phyloP scores from a whole-genome alignment of 2,113 vertebrate genomes.

The Tor tambroides region DNA sequence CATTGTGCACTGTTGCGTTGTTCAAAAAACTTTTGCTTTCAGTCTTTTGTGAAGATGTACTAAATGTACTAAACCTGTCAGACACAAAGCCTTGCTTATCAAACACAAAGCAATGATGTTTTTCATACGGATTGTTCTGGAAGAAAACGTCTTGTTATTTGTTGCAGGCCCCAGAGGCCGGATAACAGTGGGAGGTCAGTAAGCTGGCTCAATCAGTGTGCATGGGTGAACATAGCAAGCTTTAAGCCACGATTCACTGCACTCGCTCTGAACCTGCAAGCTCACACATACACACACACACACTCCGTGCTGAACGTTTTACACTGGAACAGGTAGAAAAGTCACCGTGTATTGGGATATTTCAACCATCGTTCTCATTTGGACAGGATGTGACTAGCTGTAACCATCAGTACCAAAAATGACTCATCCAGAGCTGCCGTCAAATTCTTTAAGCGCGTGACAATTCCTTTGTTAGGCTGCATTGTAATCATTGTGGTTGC shows the following conservation, averaged over 20 bases:
- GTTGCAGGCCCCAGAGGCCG: slow-evolving; percentile 42
- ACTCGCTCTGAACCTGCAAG: slow-evolving; percentile 46
- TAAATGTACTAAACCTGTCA: background rate
- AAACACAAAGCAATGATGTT: slow-evolving; percentile 36
- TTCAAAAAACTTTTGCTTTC: background rate
- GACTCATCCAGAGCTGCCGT: background rate
- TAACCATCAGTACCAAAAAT: background rate
- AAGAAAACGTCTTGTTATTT: slow-evolving; percentile 47
- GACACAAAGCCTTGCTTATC: background rate
- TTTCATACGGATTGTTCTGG: slow-evolving; percentile 31
- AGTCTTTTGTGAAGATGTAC: background rate
- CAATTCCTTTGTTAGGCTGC: background rate
- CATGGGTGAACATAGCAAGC: slow-evolving; percentile 60
- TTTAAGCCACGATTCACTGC: slow-evolving; percentile 58
- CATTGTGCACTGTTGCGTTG: background rate
- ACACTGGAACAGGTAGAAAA: slow-evolving; percentile 11
- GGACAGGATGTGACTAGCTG: background rate
- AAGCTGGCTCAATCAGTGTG: slow-evolving; percentile 57
- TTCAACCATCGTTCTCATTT: background rate
- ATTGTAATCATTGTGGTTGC: background rate
- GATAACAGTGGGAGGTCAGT: slow-evolving; percentile 53
- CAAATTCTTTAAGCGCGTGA: too few species aligned
- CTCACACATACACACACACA: slow-evolving; percentile 19
- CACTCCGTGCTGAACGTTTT: background rate
- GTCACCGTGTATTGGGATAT: background rate